Base-by-base conservation (phyloP, 92 coral and sea anemone genomes). In the Actinostola sp. region DNA sequence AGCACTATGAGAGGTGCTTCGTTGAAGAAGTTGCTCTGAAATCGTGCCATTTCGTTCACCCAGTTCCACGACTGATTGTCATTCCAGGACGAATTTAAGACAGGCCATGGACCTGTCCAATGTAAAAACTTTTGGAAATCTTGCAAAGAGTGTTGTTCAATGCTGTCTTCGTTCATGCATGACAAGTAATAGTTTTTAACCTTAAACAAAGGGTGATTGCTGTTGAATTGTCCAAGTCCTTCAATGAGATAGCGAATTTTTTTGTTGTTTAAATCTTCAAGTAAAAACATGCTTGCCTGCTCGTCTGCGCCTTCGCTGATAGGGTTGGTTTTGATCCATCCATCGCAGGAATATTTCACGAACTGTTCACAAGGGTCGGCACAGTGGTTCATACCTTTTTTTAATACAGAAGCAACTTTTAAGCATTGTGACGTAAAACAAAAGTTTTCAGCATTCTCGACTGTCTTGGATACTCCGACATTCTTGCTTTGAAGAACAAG, bases 361-460 rank as follows among this genome's bases (percentile, higher is more conserved):
- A 80, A 69, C 32, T 86, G 31, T 17, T 64, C 64, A 44, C 90
- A 86, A 3, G 90, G 80, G 29, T 86, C 76, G 0, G 38, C 11
- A 13, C 83, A 66, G 19, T 46, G 15, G 52, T 86, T 41, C 79
- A 86, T 80, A 36, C 70, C 78, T 57, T 49, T 36, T 50, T 61
- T 25, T 29, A 86, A 36, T n/a, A 28, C 67, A 1, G 86, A 71
- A 0, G 90, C 79, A 20, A 86, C 60, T 17, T 50, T 56, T 14
- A 86, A 25, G 51, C 90, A 86, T n/a, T 86, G 68, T 15, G 83
- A 63, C n/a, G 73, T 73, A 56, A 75, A 80, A 38, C 90, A 86
- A 25, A 66, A 52, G 1, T 75, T 64, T 9, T 44, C 21, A 9
- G 48, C 15, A n/a, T n/a, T n/a, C n/a, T n/a, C n/a, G n/a, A n/a